Evolutionary conservation across 2,888 invertebrate genomes (phyloP).

Genomic region (Lamellibrachia satsuma): DNA sequence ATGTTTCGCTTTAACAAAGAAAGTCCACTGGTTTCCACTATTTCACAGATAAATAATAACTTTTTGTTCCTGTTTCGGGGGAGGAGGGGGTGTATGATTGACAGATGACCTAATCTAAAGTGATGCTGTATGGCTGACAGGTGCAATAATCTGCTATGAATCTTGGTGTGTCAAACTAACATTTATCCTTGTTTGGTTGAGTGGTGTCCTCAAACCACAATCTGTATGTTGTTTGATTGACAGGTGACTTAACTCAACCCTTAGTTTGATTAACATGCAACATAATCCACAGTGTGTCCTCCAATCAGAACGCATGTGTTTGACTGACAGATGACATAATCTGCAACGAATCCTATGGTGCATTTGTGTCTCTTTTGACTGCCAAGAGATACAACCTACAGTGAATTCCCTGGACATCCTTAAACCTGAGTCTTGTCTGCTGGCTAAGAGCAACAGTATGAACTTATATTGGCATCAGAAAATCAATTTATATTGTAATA

Average conservation of each 20-base stretch:
- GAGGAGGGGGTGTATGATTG: not conserved
- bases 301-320: not conserved
- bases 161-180: not conserved
- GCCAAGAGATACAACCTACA: not conserved
- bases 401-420: not conserved
- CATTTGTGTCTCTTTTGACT: not conserved
- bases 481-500: not conserved
- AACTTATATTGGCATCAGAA: not conserved
- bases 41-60: not conserved
- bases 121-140: not conserved
- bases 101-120: not conserved
- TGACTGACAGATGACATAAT: not conserved
- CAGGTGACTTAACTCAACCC: not conserved
- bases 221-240: not conserved
- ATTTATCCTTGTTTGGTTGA: not conserved
- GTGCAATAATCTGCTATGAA: not conserved
- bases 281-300: not conserved
- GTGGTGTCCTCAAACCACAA: not conserved
- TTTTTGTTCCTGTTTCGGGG: not conserved
- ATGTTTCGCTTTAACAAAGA: too few species aligned
- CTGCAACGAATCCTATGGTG: not conserved
- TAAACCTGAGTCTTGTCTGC: not conserved
- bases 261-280: not conserved
- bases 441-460: not conserved
- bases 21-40: not conserved